Percentiles rank a stretch among this genome's conserved stretches.
Evolutionary conservation across 64 coral and sea anemone genomes (phyloP).

Genomic region (Pocillopora damicornis): DNA sequence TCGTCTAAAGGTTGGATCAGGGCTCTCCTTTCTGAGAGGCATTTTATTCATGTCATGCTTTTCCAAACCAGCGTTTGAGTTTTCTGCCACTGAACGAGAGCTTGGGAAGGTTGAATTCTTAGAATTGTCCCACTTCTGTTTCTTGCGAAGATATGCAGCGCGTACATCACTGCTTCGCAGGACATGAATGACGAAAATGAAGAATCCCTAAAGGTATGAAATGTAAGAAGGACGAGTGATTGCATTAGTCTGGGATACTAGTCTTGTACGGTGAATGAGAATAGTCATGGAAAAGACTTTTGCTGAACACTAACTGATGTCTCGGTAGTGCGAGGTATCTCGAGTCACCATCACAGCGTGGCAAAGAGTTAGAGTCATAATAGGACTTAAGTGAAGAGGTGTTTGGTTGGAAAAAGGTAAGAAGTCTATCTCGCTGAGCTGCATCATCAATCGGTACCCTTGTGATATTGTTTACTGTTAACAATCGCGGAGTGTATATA

Average conservation of each 20-base stretch:
- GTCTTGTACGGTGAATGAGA: not conserved
- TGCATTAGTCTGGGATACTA: not conserved
- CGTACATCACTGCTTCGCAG: conserved; percentile 40
- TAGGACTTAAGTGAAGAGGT: too few relatives aligned
- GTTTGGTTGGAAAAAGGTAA: too few relatives aligned
- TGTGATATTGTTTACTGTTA: too few relatives aligned
- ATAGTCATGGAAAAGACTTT: too few relatives aligned
- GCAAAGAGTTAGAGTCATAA: too few relatives aligned
- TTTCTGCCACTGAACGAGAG: not conserved
- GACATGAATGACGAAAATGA: conserved; percentile 48
- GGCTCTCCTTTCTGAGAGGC: not conserved
- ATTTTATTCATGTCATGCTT: not conserved
- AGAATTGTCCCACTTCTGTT: conserved; percentile 29
- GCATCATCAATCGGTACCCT: too few relatives aligned
- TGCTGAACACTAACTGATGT: too few relatives aligned
- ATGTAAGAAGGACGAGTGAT: not conserved
- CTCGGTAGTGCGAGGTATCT: too few relatives aligned
- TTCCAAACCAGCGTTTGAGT: not conserved
- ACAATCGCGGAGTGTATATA: too few relatives aligned
- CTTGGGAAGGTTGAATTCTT: conserved; percentile 11
- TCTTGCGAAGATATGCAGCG: conserved; percentile 14
- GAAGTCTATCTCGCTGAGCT: too few relatives aligned
- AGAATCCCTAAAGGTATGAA: conserved; percentile 18
- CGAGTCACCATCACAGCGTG: too few relatives aligned
- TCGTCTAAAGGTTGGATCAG: not conserved